Evolutionary conservation across 1,140 invertebrate genomes (phyloP), one percentile per base, ranked within the genome.

Genomic region (Aphelenchoides fujianensis): DNA sequence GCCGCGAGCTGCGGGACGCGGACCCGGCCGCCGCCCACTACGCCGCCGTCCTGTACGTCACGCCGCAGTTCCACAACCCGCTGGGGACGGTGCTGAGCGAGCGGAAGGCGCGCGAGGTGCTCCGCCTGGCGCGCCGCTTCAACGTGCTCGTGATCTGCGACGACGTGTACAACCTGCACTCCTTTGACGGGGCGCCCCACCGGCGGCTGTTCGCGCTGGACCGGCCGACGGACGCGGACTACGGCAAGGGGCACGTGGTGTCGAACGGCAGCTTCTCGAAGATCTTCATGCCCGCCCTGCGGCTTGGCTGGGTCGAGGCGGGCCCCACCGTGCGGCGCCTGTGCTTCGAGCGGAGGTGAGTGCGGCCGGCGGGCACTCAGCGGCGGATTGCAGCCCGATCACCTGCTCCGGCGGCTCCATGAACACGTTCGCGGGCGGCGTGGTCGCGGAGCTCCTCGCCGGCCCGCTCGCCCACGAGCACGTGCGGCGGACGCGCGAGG

Each of bases 211-310:
- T 62, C 77, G 73, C 55, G 37, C 81, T 79, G 31, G 72, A 80
- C 28, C 71, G 48, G 73, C 78, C 52, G 82, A 76, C 63, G 57
- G 70, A 70, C 35, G 12, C 55, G n/a, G 55, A 73, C 41, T 48
- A 48, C 41, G 59, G 41, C 28, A 62, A 16, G 5, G 89, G 89
- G 1, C 86, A 89, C 84, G 86, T 90, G 7, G 84, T 90, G 34
- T 90, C 89, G 0, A 90, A 90, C 79, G 87, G 89, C 27, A 88
- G 88, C 0, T 90, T 90, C 80, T 89, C 89, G 0, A 90, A 90
- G 84, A 88, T 90, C 54, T 79, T 90, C 64, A 88, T 87, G 2
- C 89, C 90, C 2, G 89, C 89, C 0, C 79, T 90, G 28, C 84
- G 90, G 23, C 78, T 90, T 30, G 90, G 90, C 7, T 90, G 90